Base-by-base conservation (phyloP, 2,888 invertebrate species). In the Spodoptera picta region DNA sequence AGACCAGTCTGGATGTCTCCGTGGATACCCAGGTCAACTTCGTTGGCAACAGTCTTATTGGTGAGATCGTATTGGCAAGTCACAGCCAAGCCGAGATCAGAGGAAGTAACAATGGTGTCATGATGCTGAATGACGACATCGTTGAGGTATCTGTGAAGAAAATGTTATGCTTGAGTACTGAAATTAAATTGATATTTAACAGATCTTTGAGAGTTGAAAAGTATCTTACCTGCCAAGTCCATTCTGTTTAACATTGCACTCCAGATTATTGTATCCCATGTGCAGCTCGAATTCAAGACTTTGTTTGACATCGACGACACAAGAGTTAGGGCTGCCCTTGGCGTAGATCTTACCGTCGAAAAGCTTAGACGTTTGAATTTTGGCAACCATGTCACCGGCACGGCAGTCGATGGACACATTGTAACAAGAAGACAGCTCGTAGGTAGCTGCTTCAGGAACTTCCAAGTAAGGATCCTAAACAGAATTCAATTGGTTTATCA, bases 261-360 rank as follows among this genome's bases (percentile, higher is more conserved):
- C 98, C 71, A 98, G 95, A 88, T 98, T 98, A 88, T 97, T 98
- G 93, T 98, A 98, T 56, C 97, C 97, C 98, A 99, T 98, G 80
- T 97, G 97, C 77, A 99, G 95, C 90, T 98, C 98, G 88, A 99
- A 99, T 91, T 98, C 98, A 68, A 98, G 94, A 71, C 98, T 97
- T 84, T 97, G 97, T 83, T 97, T 97, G 59, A 99, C 97, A 88
- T 98, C 98, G 75, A 97, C 96, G 46, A 98, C 97, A 90, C 98
- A 99, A 31, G 98, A 98, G 91, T 98, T 98, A 57, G 98, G 98
- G 78, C 98, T 98, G 69, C 98, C 98, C 90, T 98, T 98, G 68
- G 98, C 98, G 93, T 99, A 99, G 76, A 99, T 97, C 93, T 98
- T 98, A 75, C 98, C 98, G 88, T 98, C 98, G 95, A 98, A 98